These are phyloP conservation scores for Clivina fossor DNA, from an alignment of 2,888 invertebrate species.

Conservation along the genomic window DNA sequence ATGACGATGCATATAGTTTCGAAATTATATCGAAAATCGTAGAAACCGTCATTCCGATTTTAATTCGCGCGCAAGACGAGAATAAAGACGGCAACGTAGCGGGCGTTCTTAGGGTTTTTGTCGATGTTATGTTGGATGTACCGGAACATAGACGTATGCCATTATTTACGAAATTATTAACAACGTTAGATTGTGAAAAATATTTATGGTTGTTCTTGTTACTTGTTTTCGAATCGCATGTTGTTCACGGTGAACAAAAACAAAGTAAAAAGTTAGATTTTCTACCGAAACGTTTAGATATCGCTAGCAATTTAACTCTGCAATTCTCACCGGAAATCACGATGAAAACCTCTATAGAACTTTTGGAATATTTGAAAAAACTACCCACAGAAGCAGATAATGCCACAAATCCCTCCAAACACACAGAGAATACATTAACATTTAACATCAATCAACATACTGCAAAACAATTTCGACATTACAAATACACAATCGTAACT, in stretches of 20 bases:
- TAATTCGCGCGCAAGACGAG: slow-evolving; percentile 54
- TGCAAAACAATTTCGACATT: slow-evolving; percentile 78
- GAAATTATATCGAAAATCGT: slow-evolving; percentile 89
- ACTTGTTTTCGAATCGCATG: slow-evolving; percentile 71
- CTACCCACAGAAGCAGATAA: slow-evolving; percentile 67
- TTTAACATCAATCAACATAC: slow-evolving; percentile 67
- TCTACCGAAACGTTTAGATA: slow-evolving; percentile 63
- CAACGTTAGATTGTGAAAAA: slow-evolving; percentile 65
- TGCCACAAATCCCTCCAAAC: slow-evolving; percentile 50
- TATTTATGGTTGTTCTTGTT: slow-evolving; percentile 73
- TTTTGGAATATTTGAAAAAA: slow-evolving; percentile 65
- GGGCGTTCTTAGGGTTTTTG: slow-evolving; percentile 83
- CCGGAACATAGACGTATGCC: slow-evolving; percentile 88
- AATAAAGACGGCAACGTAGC: slow-evolving; percentile 57
- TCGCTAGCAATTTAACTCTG: slow-evolving; percentile 66
- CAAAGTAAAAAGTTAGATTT: slow-evolving; percentile 53
- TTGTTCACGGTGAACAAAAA: slow-evolving; percentile 59
- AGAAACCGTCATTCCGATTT: slow-evolving; percentile 84
- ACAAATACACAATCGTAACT: slow-evolving; percentile 76
- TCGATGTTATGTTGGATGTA: slow-evolving; percentile 87
- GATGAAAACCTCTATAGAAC: slow-evolving; percentile 65
- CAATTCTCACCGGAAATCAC: slow-evolving; percentile 67
- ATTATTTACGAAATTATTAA: slow-evolving; percentile 77
- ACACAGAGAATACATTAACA: slow-evolving; percentile 49
- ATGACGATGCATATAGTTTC: slow-evolving; percentile 94